These are phyloP conservation scores for Adrianichthys oophorus DNA, from an alignment of 2,797 vertebrate genomes.

Conservation along the genomic window DNA sequence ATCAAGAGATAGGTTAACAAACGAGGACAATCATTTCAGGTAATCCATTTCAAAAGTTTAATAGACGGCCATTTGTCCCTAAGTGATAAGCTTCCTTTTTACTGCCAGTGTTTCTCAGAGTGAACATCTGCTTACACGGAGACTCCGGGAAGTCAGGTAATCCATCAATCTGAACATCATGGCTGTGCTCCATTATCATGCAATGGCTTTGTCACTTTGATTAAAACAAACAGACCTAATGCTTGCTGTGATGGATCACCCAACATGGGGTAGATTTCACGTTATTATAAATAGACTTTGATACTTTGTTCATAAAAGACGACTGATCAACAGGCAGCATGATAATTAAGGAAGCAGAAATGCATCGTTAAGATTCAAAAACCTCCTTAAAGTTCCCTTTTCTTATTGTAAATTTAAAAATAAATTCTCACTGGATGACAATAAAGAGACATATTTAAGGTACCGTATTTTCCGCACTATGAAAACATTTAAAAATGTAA, in stretches of 20 bases:
- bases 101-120: not conserved
- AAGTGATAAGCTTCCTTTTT: conserved; percentile 1
- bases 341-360: not conserved
- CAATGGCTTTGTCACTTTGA: conserved; percentile 11
- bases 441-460: too few species aligned
- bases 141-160: conserved; percentile 14
- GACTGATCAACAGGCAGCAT: not conserved
- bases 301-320: conserved; percentile 1
- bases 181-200: conserved; percentile 5
- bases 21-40: not conserved
- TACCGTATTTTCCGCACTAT: too few species aligned
- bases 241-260: conserved; percentile 28
- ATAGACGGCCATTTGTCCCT: not conserved
- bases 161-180: conserved; percentile 29
- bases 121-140: not conserved
- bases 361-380: too few species aligned
- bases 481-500: too few species aligned
- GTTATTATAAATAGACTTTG: conserved; percentile 7
- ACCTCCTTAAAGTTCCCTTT: too few species aligned
- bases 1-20: too few species aligned
- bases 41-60: not conserved
- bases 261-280: conserved; percentile 11
- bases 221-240: conserved; percentile 16
- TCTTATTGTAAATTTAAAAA: too few species aligned
- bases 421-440: too few species aligned